phyloP scores from a whole-genome alignment of 2,888 invertebrate species.

The Leptura quadrifasciata region DNA sequence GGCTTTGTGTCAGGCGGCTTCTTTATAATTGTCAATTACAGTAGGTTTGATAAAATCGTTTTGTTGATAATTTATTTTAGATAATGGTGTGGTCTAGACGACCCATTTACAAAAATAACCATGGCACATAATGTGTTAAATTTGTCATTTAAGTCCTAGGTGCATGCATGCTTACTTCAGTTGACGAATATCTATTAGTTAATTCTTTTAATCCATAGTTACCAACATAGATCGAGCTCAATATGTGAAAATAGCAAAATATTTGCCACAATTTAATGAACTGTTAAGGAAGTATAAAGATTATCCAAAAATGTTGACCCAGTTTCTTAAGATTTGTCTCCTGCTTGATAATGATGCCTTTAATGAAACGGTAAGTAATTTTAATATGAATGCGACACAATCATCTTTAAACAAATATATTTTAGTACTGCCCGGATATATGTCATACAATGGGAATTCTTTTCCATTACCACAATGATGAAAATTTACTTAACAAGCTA shows the following conservation, averaged over 20 bases:
- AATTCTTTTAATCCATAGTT: constrained; percentile 34
- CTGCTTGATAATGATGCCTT: constrained; percentile 24
- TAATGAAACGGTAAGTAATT: constrained; percentile 29
- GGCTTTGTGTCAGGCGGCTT: too few species aligned
- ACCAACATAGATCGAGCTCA: constrained; percentile 32
- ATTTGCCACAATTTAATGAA: constrained; percentile 28
- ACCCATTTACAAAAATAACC: too few species aligned
- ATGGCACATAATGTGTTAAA: too few species aligned
- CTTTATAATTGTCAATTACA: too few species aligned
- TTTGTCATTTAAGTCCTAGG: too few species aligned
- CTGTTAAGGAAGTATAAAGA: constrained; percentile 35
- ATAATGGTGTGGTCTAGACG: too few species aligned
- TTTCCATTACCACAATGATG: constrained; percentile 40
- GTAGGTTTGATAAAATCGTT: too few species aligned
- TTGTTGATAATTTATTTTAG: too few species aligned
- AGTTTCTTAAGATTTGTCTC: constrained; percentile 38
- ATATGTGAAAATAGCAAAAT: constrained; percentile 30
- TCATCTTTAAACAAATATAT: not conserved
- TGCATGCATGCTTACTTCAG: too few species aligned
- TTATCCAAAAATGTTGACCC: constrained; percentile 32
- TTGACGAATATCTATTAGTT: not conserved
- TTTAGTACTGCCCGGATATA: constrained; percentile 38
- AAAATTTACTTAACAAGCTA: constrained; percentile 35
- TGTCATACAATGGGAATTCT: constrained; percentile 27
- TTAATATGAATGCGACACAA: not conserved